phyloP scores from a whole-genome alignment of 2,113 vertebrate species.

The Corythaeola cristata region DNA sequence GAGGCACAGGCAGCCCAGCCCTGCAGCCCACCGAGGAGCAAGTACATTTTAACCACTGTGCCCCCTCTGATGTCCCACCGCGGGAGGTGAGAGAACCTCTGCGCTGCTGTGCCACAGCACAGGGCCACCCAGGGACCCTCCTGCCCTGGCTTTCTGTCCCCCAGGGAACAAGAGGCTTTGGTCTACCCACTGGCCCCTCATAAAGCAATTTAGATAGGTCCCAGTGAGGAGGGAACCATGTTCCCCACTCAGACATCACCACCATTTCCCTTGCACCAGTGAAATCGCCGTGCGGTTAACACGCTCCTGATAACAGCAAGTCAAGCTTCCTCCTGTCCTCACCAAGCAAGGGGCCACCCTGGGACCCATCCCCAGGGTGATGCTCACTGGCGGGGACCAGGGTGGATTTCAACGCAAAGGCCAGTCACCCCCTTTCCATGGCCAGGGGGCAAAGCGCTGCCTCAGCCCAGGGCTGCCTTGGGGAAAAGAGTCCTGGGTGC shows the following conservation, averaged over 20 bases:
- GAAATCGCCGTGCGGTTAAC: slow-evolving; percentile 1
- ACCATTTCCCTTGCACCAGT: slow-evolving; percentile 47
- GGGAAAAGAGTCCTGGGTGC: neutral
- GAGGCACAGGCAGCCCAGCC: neutral
- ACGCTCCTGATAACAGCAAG: neutral
- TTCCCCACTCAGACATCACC: neutral
- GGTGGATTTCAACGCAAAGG: neutral
- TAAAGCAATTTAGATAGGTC: slow-evolving; percentile 76
- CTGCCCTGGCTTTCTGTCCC: neutral
- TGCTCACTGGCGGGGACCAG: accelerated
- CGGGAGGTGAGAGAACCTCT: accelerated
- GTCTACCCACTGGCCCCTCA: neutral
- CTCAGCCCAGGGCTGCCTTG: neutral
- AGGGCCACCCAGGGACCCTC: neutral
- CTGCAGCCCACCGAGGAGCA: neutral
- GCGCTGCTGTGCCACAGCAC: neutral
- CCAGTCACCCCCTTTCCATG: neutral
- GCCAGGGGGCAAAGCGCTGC: neutral
- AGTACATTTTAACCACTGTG: neutral
- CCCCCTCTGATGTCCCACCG: neutral
- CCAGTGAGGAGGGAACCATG: neutral
- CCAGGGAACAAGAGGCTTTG: neutral
- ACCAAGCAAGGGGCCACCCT: neutral
- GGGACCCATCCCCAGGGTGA: neutral
- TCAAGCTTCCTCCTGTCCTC: neutral